Evolutionary conservation across 2,797 vertebrate species (phyloP).

Genomic region (Phataginus tetradactyla): DNA sequence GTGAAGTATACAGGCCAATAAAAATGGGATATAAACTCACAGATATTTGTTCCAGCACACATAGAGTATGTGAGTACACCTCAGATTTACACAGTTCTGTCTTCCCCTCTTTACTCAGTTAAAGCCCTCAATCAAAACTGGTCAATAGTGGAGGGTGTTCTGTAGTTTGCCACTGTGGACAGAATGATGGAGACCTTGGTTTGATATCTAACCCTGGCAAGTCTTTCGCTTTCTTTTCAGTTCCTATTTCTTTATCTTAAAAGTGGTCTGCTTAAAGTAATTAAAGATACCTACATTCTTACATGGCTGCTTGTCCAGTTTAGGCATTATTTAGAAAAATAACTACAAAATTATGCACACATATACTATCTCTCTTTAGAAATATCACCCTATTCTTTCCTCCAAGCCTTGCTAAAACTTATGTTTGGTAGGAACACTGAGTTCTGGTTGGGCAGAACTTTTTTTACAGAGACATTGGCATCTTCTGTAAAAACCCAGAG

Average conservation of each 20-base stretch:
- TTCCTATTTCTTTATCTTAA: conserved; percentile 2
- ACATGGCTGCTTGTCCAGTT: background rate
- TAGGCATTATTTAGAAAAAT: background rate
- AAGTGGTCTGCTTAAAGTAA: background rate
- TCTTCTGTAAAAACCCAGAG: conserved; percentile 32
- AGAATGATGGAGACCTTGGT: background rate
- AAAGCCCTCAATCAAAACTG: background rate
- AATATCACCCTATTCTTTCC: background rate
- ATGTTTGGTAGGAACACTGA: background rate
- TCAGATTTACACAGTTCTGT: background rate
- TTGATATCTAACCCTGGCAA: background rate
- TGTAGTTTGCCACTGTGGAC: background rate
- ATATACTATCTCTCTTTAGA: background rate
- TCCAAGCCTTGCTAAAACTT: background rate
- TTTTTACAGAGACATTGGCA: background rate
- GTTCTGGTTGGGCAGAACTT: background rate
- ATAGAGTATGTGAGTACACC: background rate
- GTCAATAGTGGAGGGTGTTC: background rate
- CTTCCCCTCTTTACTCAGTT: background rate
- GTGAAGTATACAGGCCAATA: background rate
- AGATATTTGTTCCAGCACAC: background rate
- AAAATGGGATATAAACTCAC: background rate
- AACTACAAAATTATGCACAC: background rate
- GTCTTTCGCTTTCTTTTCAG: background rate
- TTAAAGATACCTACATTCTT: background rate